phyloP scores from a whole-genome alignment of 2,797 vertebrate genomes.

The Pseudocheirus occidentalis region DNA sequence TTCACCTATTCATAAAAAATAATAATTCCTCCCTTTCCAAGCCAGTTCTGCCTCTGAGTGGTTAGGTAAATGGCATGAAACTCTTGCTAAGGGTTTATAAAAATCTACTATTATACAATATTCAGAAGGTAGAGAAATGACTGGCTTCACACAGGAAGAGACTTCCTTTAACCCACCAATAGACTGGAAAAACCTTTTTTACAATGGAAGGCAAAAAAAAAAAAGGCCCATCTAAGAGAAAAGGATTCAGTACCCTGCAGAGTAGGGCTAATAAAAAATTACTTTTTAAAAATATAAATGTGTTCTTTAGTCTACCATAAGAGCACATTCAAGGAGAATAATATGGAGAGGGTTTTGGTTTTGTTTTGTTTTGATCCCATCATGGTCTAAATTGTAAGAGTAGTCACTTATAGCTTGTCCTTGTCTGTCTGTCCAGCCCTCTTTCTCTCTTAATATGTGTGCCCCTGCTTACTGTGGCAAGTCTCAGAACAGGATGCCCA shows the following conservation, averaged over 20 bases:
- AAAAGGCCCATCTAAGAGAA: neutral
- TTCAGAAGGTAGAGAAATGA: neutral
- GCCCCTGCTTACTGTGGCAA: neutral
- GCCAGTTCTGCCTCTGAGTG: neutral
- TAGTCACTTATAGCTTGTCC: neutral
- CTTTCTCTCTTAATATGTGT: neutral
- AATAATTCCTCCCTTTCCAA: neutral
- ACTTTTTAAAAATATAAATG: neutral
- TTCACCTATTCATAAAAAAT: neutral
- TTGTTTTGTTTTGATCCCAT: neutral
- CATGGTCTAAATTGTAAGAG: neutral
- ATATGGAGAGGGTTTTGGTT: neutral
- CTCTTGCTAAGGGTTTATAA: neutral
- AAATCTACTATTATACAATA: neutral
- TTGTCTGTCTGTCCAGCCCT: neutral
- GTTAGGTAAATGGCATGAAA: neutral
- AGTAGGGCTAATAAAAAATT: neutral
- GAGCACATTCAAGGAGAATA: neutral
- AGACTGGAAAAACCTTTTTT: neutral
- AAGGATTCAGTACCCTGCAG: accelerated
- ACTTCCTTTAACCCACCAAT: neutral
- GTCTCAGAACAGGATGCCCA: neutral
- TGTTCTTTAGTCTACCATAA: neutral
- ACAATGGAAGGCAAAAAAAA: too few relatives aligned
- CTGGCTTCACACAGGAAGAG: neutral